Evolutionary conservation across 2,888 invertebrate species (phyloP).

Genomic region (Elegia similella): DNA sequence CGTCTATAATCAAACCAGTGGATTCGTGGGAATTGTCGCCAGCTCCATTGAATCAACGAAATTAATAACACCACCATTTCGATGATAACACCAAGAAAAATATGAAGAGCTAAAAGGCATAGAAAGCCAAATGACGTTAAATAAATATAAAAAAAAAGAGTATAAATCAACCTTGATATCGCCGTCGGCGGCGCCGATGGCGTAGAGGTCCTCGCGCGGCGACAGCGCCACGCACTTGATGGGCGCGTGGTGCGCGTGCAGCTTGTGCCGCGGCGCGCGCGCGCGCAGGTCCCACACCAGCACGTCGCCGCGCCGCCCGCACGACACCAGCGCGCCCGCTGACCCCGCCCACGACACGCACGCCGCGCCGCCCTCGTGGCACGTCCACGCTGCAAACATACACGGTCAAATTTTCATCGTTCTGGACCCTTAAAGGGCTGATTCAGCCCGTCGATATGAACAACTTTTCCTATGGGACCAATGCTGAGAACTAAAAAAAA

Average conservation of each 20-base stretch:
- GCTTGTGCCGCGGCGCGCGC: constrained; percentile 91
- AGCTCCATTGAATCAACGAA: too few species aligned
- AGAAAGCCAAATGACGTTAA: too few species aligned
- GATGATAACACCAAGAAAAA: neutral
- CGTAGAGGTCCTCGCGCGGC: constrained; percentile 97
- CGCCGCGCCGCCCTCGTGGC: constrained; percentile 96
- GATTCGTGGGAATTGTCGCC: too few species aligned
- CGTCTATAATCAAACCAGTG: too few species aligned
- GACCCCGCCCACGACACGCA: constrained; percentile 95
- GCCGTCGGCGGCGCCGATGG: constrained; percentile 96
- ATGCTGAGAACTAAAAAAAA: too few species aligned
- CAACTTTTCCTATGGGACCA: too few species aligned
- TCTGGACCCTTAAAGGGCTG: too few species aligned
- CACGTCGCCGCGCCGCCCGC: constrained; percentile 98
- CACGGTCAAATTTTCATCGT: too few species aligned
- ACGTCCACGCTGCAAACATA: constrained; percentile 88
- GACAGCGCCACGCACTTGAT: constrained; percentile 97
- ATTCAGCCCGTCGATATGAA: too few species aligned
- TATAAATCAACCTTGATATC: constrained; percentile 89
- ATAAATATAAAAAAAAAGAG: neutral
- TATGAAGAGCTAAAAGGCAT: neutral
- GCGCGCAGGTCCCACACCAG: constrained; percentile 97
- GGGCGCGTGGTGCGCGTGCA: constrained; percentile 93
- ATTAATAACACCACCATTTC: too few species aligned
- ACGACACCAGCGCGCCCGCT: constrained; percentile 96